Percentiles rank a stretch among this genome's conserved stretches.
phyloP scores from a whole-genome alignment of 1,140 invertebrate genomes.

The Procambarus clarkii region DNA sequence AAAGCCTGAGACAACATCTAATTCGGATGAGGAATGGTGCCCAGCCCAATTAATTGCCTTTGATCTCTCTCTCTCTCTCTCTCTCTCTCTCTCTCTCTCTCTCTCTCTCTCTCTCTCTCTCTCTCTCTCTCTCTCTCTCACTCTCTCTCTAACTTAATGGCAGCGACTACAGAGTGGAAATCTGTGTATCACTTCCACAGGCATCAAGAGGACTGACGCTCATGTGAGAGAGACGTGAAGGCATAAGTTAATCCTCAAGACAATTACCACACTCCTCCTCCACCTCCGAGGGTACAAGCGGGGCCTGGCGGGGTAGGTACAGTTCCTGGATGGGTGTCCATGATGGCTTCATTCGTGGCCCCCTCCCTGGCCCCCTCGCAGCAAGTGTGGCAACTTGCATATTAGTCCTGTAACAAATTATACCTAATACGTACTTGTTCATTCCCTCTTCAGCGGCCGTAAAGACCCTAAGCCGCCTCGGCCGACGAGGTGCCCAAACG shows the following conservation, averaged over 20 bases:
- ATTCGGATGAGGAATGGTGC: constrained; percentile 5
- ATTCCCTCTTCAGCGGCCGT: neutral
- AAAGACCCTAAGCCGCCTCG: neutral
- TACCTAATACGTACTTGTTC: neutral
- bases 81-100: neutral
- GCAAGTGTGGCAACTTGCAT: neutral
- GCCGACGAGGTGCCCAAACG: too few relatives aligned
- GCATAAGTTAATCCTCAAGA: too few relatives aligned
- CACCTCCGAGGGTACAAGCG: too few relatives aligned
- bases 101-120: neutral
- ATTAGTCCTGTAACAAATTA: neutral
- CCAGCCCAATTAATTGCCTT: neutral
- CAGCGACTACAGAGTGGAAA: neutral
- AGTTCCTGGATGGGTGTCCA: neutral
- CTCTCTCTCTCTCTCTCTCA: neutral
- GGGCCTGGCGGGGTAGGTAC: too few relatives aligned
- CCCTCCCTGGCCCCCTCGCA: neutral
- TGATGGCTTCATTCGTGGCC: neutral
- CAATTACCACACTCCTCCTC: too few relatives aligned
- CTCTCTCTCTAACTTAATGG: neutral
- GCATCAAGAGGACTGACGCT: neutral
- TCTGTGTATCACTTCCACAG: neutral
- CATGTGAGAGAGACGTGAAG: neutral
- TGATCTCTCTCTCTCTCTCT: neutral
- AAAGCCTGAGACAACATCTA: neutral